Evolutionary conservation across 2,888 invertebrate species (phyloP), one percentile per base, ranked within the genome.

Genomic region (Flexamia atlantica): DNA sequence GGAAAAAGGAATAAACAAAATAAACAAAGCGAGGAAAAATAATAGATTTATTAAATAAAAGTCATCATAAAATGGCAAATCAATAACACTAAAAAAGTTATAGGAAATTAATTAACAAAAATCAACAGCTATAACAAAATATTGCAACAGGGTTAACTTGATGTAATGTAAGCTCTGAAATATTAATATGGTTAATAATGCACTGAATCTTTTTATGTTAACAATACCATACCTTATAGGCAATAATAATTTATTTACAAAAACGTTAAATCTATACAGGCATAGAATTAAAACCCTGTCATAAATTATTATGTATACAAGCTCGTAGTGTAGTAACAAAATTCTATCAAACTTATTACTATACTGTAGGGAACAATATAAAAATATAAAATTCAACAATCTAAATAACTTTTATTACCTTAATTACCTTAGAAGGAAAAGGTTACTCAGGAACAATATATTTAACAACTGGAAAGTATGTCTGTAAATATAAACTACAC

Each of bases 301-400:
- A n/a, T n/a, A n/a, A 40, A 36, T 20, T 30, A 68, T 40, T 70
- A 23, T 36, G 7, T 40, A 50, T 76, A 76, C 50, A 76, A 76
- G 76, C 76, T 76, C 40, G 2, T 40, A 72, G 46, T 40, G 10
- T 50, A 28, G 23, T 50, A 20, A 70, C 9, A n/a, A 40, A 1
- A 36, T 46, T 25, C 23, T 76, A 76, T 28, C 76, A 76, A 76
- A 50, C 76, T 46, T 28, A 72, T 36, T 72, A 36, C 2, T n/a
- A 17, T 50, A 74, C 10, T 50, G 57, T 57, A 53, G 79, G 57
- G 57, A 50, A 28, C 36, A 57, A 79, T 79, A 79, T 79, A 79
- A 79, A 79, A 79, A 79, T 79, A 79, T 79, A 79, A 79, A 79
- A 53, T 79, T 57, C 79, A 79, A 79, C 79, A 79, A 25, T 79